Percentiles rank a stretch among this genome's conserved stretches.
These are phyloP conservation scores for Yasuhikotakia modesta DNA, from an alignment of 2,797 vertebrate species.

Conservation along the genomic window DNA sequence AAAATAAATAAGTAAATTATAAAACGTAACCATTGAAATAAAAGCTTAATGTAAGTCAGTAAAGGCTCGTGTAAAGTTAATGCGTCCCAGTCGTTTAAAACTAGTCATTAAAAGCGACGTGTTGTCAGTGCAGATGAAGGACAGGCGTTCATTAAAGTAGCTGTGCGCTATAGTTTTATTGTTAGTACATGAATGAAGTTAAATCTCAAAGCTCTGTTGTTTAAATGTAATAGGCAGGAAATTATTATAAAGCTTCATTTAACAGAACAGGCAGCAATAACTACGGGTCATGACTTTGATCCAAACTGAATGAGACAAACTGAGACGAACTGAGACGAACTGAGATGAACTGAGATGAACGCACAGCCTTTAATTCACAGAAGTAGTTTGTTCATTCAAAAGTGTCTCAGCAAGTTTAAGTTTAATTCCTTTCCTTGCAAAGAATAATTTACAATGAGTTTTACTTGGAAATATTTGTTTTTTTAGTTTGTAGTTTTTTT, in stretches of 20 bases:
- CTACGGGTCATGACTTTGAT: background rate
- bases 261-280: slow-evolving; percentile 7
- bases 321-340: no score
- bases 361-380: slow-evolving; percentile 10
- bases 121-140: slow-evolving; percentile 25
- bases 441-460: no score
- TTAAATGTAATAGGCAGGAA: no score
- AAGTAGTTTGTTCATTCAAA: background rate
- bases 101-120: background rate
- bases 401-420: no score
- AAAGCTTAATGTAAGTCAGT: background rate
- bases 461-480: no score
- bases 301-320: slow-evolving; percentile 7
- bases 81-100: background rate
- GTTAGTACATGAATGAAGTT: slow-evolving; percentile 13
- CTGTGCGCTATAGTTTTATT: background rate
- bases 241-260: slow-evolving; percentile 14
- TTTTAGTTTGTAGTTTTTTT: no score
- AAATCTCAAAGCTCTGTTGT: no score
- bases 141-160: slow-evolving; percentile 11
- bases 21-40: background rate
- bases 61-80: background rate
- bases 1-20: background rate
- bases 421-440: no score
- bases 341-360: no score